Conservation (phyloP, 1,140 invertebrate species). For the Phocides pigmalion region DNA sequence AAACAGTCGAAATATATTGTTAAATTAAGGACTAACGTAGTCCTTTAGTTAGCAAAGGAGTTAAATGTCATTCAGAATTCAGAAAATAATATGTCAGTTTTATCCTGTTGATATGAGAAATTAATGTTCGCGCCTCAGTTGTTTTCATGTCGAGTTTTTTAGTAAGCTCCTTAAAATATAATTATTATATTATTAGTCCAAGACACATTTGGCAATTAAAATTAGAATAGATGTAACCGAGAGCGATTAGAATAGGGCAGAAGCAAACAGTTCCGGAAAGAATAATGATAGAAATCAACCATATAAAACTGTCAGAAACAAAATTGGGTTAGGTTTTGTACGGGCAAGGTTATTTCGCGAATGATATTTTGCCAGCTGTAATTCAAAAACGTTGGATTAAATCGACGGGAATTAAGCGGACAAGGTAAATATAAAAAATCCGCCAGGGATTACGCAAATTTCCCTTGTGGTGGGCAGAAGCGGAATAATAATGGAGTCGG, state of each 20-base stretch:
- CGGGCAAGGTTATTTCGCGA: conserved; percentile 1
- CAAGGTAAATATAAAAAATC: conserved; percentile 48
- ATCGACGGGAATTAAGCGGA: conserved; percentile 38
- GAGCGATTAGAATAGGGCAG: neutral
- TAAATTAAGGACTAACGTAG: no score
- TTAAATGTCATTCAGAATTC: no score
- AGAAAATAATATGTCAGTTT: no score
- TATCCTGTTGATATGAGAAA: no score
- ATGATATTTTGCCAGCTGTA: conserved; percentile 8
- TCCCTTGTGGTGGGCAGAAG: conserved; percentile 55
- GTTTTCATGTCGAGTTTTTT: no score
- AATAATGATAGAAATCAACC: neutral
- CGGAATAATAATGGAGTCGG: conserved; percentile 66
- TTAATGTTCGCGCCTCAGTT: no score
- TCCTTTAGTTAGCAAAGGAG: no score
- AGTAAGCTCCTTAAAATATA: no score
- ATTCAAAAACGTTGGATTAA: conserved; percentile 37
- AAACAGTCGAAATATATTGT: no score
- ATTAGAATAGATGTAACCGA: no score
- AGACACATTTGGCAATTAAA: no score
- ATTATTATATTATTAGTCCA: no score
- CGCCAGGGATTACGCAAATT: conserved; percentile 63
- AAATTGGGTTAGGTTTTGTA: neutral
- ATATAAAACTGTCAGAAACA: neutral
- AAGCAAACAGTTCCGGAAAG: neutral